phyloP scores from a whole-genome alignment of 2,797 vertebrate genomes.

The Helostoma temminkii region DNA sequence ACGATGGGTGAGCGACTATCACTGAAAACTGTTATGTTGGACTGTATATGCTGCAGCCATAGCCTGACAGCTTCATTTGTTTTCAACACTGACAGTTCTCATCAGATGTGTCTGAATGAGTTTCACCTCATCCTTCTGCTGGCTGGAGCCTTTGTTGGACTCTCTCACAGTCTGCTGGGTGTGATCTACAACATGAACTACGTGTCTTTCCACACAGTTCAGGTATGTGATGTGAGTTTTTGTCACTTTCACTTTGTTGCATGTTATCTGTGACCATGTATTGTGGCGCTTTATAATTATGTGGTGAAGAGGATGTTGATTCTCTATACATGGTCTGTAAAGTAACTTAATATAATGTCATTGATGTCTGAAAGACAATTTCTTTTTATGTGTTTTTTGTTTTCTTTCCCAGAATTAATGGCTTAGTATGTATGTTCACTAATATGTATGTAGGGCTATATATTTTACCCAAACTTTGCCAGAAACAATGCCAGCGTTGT shows the following conservation, averaged over 20 bases:
- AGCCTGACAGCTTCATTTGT: conserved; percentile 6
- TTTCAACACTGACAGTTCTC: conserved; percentile 26
- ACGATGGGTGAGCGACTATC: conserved; percentile 84
- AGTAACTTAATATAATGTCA: too few species aligned
- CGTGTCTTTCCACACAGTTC: conserved; percentile 91
- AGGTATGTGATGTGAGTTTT: conserved; percentile 82
- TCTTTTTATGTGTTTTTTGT: too few species aligned
- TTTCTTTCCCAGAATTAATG: too few species aligned
- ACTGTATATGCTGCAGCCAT: neutral
- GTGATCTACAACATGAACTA: conserved; percentile 95
- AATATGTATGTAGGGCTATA: neutral
- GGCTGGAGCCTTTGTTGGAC: conserved; percentile 93
- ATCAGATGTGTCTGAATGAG: conserved; percentile 91
- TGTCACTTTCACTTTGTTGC: too few species aligned
- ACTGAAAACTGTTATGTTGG: neutral
- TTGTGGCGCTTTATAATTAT: too few species aligned
- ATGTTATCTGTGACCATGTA: too few species aligned
- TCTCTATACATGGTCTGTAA: too few species aligned
- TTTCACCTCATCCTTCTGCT: conserved; percentile 91
- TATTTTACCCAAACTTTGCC: neutral
- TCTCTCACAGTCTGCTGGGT: conserved; percentile 91
- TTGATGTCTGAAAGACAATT: neutral
- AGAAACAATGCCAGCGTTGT: neutral
- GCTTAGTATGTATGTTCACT: too few species aligned
- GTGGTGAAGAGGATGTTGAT: too few species aligned